A percentile compares a stretch with the other conserved stretches of the same genome.
phyloP scores from a whole-genome alignment of 2,797 vertebrate species.

The Natrix natrix region DNA sequence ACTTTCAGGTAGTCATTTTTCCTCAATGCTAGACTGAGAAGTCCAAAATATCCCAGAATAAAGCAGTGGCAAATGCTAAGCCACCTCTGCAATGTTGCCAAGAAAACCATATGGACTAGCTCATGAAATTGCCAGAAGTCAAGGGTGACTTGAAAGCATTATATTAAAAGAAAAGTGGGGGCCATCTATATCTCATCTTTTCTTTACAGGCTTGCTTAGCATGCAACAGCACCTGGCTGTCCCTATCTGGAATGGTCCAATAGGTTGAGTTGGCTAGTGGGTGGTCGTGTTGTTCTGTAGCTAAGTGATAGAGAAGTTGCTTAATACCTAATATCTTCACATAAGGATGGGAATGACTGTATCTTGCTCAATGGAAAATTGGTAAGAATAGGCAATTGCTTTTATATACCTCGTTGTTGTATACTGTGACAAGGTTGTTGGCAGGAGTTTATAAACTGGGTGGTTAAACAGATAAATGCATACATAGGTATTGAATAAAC shows the following conservation, averaged over 20 bases:
- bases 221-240: neutral
- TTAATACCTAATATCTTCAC: neutral
- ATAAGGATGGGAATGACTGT: neutral
- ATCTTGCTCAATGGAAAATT: neutral
- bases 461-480: neutral
- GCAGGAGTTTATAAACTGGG: neutral
- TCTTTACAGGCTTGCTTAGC: neutral
- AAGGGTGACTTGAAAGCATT: neutral
- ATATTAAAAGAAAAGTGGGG: neutral
- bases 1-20: neutral
- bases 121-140: neutral
- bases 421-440: neutral
- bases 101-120: neutral
- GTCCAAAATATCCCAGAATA: neutral
- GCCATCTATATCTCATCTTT: neutral
- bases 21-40: neutral
- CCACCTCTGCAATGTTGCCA: neutral
- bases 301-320: neutral
- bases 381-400: neutral
- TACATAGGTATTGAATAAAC: neutral
- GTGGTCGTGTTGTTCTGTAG: neutral
- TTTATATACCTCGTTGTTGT: neutral
- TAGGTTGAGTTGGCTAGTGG: neutral
- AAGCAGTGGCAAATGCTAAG: neutral
- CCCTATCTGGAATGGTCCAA: neutral